Evolutionary conservation across 2,888 invertebrate genomes (phyloP).

Genomic region (Callyntrura sp.): DNA sequence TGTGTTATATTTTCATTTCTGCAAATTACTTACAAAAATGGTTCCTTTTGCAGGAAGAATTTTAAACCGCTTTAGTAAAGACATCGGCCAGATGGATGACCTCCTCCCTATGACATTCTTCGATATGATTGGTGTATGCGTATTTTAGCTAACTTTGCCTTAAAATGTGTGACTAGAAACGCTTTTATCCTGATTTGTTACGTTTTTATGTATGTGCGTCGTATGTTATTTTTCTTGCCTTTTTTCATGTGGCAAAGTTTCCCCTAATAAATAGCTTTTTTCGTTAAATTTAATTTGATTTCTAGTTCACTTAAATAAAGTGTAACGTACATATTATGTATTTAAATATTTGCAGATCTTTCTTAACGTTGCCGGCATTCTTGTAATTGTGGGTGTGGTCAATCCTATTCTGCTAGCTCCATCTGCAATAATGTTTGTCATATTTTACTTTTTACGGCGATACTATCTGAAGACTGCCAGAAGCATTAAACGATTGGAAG

Average conservation of each 20-base stretch:
- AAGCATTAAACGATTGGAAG: conserved; percentile 89
- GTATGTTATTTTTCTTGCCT: too few species aligned
- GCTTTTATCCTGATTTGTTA: too few species aligned
- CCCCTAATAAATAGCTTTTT: neutral
- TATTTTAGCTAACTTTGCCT: too few species aligned
- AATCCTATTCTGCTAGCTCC: conserved; percentile 84
- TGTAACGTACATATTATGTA: too few species aligned
- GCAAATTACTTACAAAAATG: too few species aligned
- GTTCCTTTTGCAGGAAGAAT: conserved; percentile 88
- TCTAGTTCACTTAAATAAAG: too few species aligned
- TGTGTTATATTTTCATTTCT: too few species aligned
- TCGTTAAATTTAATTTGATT: too few species aligned
- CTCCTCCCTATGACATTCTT: conserved; percentile 87
- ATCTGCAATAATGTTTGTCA: conserved; percentile 87
- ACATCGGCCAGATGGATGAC: conserved; percentile 92
- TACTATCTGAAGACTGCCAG: conserved; percentile 93
- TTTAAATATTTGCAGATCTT: conserved; percentile 87
- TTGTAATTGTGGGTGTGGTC: conserved; percentile 86
- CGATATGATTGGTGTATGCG: conserved; percentile 75
- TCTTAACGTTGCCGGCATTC: conserved; percentile 88
- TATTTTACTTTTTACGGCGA: conserved; percentile 91
- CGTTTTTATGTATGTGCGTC: too few species aligned
- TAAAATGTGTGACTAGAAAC: too few species aligned
- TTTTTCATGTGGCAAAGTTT: too few species aligned
- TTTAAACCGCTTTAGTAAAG: conserved; percentile 94